Evolutionary conservation across 2,113 vertebrate species (phyloP).

Genomic region (Nannospalax galili): DNA sequence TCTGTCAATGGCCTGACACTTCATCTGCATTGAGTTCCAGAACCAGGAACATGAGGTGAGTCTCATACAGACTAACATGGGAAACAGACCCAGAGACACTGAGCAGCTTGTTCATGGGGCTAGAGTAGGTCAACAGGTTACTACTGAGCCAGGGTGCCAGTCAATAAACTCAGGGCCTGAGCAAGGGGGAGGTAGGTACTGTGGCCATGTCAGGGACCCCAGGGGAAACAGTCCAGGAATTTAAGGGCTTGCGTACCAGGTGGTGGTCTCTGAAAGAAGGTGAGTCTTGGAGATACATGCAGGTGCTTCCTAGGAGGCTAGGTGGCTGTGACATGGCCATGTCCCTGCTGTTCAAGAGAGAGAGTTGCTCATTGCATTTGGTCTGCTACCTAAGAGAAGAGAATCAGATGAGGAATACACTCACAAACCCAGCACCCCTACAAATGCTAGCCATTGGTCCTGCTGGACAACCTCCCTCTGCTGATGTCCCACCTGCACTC

Average conservation of each 20-base stretch:
- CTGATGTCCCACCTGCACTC: no score
- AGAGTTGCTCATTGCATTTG: not conserved
- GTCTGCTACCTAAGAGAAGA: not conserved
- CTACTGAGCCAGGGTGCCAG: not conserved
- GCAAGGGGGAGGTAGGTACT: no score
- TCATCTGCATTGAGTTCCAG: constrained; percentile 91
- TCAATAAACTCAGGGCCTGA: not conserved
- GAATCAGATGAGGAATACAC: not conserved
- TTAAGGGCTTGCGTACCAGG: not conserved
- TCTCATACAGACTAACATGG: not conserved
- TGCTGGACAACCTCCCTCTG: no score
- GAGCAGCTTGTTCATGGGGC: not conserved
- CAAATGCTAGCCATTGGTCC: no score
- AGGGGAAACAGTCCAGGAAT: not conserved
- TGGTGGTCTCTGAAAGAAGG: not conserved
- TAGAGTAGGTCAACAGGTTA: not conserved
- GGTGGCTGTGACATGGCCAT: not conserved
- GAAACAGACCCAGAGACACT: not conserved
- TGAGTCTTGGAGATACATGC: not conserved
- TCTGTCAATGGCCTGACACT: constrained; percentile 92
- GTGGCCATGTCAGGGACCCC: not conserved
- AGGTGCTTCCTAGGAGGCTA: not conserved
- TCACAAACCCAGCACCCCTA: not conserved
- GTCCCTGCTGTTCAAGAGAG: not conserved
- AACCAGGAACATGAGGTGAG: constrained; percentile 75